Conservation (phyloP, 2,888 invertebrate species). For the Carpatolechia fugitivella region DNA sequence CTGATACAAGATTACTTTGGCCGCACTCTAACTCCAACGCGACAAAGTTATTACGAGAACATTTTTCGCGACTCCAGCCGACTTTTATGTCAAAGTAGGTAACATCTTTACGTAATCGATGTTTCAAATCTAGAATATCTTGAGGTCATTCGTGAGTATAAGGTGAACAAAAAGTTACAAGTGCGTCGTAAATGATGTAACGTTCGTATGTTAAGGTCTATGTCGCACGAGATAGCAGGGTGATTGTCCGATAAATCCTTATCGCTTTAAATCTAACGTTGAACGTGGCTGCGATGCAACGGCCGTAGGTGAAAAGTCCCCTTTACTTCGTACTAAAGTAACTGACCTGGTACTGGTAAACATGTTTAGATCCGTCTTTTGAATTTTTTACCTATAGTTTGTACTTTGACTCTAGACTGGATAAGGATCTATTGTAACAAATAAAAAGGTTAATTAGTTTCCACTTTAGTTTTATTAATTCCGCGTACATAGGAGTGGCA, state of each 20-base stretch:
- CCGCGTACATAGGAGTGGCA: slow-evolving; percentile 3
- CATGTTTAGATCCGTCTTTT: no score
- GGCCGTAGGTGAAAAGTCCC: neutral
- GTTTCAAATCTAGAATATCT: neutral
- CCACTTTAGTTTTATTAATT: neutral
- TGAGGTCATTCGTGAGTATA: slow-evolving; percentile 11
- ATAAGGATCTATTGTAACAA: no score
- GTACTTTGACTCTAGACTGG: no score
- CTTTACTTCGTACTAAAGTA: no score
- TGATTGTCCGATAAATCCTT: slow-evolving; percentile 61
- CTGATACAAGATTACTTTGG: neutral
- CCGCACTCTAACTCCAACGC: neutral
- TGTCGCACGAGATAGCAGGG: slow-evolving; percentile 53
- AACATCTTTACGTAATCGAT: slow-evolving; percentile 1
- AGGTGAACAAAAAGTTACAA: neutral
- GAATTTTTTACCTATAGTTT: no score
- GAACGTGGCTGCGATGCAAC: neutral
- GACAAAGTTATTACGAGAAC: neutral
- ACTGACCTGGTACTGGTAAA: no score
- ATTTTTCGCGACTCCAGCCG: neutral
- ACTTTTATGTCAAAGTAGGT: neutral
- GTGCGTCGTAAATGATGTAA: slow-evolving; percentile 2
- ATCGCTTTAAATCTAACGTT: slow-evolving; percentile 18
- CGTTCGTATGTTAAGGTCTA: slow-evolving; percentile 43
- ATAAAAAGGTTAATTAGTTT: neutral